Evolutionary conservation across 2,888 invertebrate species (phyloP).

Genomic region (Amblyjoppa fuscipennis): DNA sequence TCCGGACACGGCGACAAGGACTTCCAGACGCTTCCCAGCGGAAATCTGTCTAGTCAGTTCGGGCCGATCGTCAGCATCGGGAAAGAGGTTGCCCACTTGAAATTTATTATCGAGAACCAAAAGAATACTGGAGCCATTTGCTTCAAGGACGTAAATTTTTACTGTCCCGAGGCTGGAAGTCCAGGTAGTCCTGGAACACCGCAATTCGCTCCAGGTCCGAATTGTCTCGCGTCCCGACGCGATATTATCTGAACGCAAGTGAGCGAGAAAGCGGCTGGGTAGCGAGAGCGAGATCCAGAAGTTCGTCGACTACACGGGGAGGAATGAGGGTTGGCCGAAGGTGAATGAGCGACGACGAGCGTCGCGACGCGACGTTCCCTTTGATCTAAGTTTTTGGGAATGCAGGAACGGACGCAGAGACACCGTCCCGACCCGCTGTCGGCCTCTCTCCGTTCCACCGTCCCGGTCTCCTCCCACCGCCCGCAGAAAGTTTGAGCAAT

Average conservation of each 20-base stretch:
- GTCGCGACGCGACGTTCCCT: slow-evolving; percentile 68
- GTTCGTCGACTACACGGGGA: slow-evolving; percentile 45
- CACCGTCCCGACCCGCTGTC: slow-evolving; percentile 55
- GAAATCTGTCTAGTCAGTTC: not conserved
- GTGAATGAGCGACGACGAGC: slow-evolving; percentile 53
- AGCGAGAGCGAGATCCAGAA: slow-evolving; percentile 13
- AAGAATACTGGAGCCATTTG: not conserved
- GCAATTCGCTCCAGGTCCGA: not conserved
- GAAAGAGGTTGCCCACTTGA: not conserved
- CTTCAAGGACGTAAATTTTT: not conserved
- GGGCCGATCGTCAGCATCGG: not conserved
- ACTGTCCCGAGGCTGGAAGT: slow-evolving; percentile 35
- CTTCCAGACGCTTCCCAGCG: not conserved
- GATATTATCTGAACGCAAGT: slow-evolving; percentile 49
- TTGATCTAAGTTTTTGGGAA: slow-evolving; percentile 82
- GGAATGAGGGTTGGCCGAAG: slow-evolving; percentile 54
- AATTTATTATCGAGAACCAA: not conserved
- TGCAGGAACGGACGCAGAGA: slow-evolving; percentile 76
- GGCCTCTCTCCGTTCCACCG: slow-evolving; percentile 14
- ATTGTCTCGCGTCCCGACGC: slow-evolving; percentile 20
- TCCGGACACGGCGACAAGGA: not conserved
- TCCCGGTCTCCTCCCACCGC: slow-evolving; percentile 25
- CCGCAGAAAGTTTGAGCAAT: slow-evolving; percentile 79
- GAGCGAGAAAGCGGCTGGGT: slow-evolving; percentile 22
- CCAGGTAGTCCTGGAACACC: not conserved